A percentile compares a stretch with the other conserved stretches of the same genome.
These are phyloP conservation scores for Cairina moschata DNA, from an alignment of 2,113 vertebrate species.

Conservation along the genomic window DNA sequence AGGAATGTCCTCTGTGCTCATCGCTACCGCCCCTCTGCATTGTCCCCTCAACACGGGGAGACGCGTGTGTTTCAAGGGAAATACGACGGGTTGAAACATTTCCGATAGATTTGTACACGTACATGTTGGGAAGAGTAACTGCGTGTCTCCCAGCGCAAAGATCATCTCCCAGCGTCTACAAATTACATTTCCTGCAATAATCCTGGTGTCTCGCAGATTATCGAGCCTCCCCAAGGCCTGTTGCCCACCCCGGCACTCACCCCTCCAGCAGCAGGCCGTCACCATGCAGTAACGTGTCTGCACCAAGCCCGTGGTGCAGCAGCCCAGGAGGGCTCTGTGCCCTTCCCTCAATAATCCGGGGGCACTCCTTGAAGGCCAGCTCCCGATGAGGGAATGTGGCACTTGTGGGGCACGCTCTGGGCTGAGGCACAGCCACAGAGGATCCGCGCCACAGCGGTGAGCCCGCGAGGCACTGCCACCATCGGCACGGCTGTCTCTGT, in stretches of 20 bases:
- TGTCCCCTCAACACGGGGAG: neutral
- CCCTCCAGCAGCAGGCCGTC: neutral
- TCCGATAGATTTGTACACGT: neutral
- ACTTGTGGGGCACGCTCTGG: neutral
- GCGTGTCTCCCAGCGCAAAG: neutral
- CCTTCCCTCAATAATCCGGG: neutral
- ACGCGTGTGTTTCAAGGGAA: neutral
- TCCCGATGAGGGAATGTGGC: neutral
- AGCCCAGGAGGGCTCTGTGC: no score
- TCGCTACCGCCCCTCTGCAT: neutral
- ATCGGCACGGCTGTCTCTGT: no score
- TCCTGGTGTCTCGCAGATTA: neutral
- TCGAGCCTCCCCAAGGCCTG: neutral
- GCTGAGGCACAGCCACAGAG: neutral
- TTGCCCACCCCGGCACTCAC: neutral
- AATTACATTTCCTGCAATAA: neutral
- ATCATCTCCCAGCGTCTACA: neutral
- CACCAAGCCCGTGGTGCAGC: no score
- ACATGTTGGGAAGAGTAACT: neutral
- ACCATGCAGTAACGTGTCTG: no score
- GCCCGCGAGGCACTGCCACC: neutral
- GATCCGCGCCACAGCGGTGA: neutral
- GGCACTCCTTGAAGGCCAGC: neutral
- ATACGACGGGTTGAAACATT: neutral
- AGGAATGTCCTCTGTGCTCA: neutral